Base-by-base conservation (phyloP, 2,797 vertebrate genomes). In the Centropyge bicolor region DNA sequence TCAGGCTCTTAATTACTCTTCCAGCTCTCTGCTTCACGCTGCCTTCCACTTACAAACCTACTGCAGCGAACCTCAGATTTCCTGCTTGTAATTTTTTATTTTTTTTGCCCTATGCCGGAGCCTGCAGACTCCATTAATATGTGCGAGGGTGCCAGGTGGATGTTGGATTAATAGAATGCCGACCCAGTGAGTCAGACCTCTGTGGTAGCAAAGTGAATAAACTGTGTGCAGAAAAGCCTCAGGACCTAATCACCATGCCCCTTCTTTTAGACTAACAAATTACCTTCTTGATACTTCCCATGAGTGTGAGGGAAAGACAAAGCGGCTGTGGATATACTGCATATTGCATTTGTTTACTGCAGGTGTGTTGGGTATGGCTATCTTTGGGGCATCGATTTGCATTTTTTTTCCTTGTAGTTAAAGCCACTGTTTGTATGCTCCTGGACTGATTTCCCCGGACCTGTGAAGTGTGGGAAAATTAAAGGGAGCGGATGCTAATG, bases 161-260 rank as follows among this genome's bases (percentile, higher is more conserved):
- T 35, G 64, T 59, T 65, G 82, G 76, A 87, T 87, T 85, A 88
- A 86, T 76, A 76, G 80, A 70, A 79, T 70, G 52, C 56, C 35
- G 31, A 82, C 78, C 60, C 24, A 4, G 79, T 83, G 74, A 82
- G 80, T 85, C 86, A 82, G 62, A 85, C 56, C 73, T 76, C 41
- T 74, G 63, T 72, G 76, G 83, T 63, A 73, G 83, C 75, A 81
- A 66, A 85, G 75, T 81, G 81, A 85, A 80, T 87, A 75, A 85
- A 85, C 80, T 68, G 62, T 66, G 60, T 43, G 54, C 48, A 67
- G 63, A 83, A 77, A 70, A 66, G 78, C 78, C 89, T 80, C 13
- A 24, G 83, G 86, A 81, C 35, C 73, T 76, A 57, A 82, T 86
- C 76, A 67, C 66, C 61, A 46, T 46, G 62, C 59, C 70, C 56